Base-by-base conservation (phyloP, 2,113 vertebrate species). In the Podilymbus podiceps region DNA sequence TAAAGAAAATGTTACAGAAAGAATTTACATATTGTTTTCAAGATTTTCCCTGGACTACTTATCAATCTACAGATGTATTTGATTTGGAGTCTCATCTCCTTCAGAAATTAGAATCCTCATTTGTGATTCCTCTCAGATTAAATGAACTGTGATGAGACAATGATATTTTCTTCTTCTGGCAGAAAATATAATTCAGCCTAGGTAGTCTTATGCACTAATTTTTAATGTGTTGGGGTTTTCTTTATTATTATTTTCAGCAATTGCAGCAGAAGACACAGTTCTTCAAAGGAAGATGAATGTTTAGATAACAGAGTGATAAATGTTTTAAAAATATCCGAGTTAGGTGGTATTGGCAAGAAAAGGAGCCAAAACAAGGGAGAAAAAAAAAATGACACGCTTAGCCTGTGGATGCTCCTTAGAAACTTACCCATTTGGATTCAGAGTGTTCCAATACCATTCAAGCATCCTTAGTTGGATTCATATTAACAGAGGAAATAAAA, bases 401-500 rank as follows among this genome's bases (percentile, higher is more conserved):
- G 20, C 38, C 25, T 77, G 21, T 59, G 30, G 11, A 4, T 83
- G 50, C 24, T 55, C 35, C 89, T 76, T 72, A 35, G 74, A 88
- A 79, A 64, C 1, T 4, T 71, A 47, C 12, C 52, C 16, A 28
- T 93, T 92, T 82, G 27, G 14, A 64, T 81, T 92, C 78, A 86
- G 35, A 85, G 30, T 55, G 15, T 75, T 92, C 50, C 40, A 80
- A 33, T 92, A 38, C 17, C 23, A 17, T 78, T 60, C 90, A 81
- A 78, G 33, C 12, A 66, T 87, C 35, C 35, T 74, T 91, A 82
- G n/a, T 28, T 95, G 28, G 25, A 40, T 78, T 66, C 56, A 8
- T 87, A 63, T 88, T 91, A 94, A 81, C 42, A 47, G 68, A 93
- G 14, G 56, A 85, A 88, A 93, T 74, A 89, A 81, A 85, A 90